Base-by-base conservation (phyloP, 2,888 invertebrate genomes). In the Chrysotoxum bicinctum region DNA sequence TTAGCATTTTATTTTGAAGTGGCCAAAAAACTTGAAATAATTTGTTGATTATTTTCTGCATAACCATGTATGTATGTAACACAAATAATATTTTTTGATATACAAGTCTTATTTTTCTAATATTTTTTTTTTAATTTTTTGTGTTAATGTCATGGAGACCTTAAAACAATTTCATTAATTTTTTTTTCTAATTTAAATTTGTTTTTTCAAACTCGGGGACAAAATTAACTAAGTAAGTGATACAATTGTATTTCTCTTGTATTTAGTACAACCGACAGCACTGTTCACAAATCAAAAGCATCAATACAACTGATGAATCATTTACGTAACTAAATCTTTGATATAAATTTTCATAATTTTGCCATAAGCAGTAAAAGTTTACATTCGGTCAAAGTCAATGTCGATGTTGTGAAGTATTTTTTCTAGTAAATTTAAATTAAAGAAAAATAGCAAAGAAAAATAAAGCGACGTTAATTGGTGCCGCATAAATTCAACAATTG, bases 301-400 rank as follows among this genome's bases (percentile, higher is more conserved):
- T 50, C 14, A 50, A 26, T 1, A 19, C 10, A 30, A 35, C 2
- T 19, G 23, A 7, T 58, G 10, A 62, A 62, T 62, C 40, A 62
- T 62, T 43, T 62, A 1, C 60, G 16, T 43, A 62, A 43, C 26
- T 16, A 12, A 62, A 43, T 62, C 58, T 58, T 35, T 14, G 3
- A 58, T 14, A 58, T 37, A 16, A 0, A 37, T 58, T 21, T 58
- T 26, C 23, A 60, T 19, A 40, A 23, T 62, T 10, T 43, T 12
- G 9, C 26, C 30, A n/a, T n/a, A n/a, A n/a, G n/a, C 10, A 35
- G 40, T 62, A 26, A 70, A 60, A 77, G 77, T 73, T 72, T 66
- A 66, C 72, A 45, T 60, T 43, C 72, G 78, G 77, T 72, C 77
- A 82, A 78, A 77, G 82, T 78, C 78, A 82, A 82, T 66, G 78